Evolutionary conservation across 1,140 invertebrate genomes (phyloP), one percentile per base, ranked within the genome.

Genomic region (Trichonephila clavipes): DNA sequence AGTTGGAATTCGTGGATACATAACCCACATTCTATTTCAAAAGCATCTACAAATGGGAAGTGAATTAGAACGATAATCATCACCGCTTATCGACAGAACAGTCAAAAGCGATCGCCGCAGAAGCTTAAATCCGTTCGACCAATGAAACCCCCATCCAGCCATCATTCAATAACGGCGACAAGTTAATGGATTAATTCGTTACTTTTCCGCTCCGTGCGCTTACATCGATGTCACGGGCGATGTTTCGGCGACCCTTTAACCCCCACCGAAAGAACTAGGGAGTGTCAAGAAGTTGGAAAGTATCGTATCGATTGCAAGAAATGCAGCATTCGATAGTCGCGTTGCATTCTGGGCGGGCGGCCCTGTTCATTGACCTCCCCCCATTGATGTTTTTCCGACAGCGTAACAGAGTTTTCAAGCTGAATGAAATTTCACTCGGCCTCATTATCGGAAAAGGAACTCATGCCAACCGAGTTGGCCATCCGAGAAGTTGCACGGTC

Each of bases 251-350:
- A 51, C 10, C 7, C 62, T 21, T 64, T 19, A 19, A 62, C 14
- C 19, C 61, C 61, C 14, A 1, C 61, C 21, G 62, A 64, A 21
- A 62, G 62, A 64, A 21, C 28, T 7, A 8, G 28, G n/a, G 40
- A 81, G 19, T 58, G 82, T 85, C 82, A 44, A 66, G 61, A 66
- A 88, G 51, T 51, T 51, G 51, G 51, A 51, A 51, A 64, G 61
- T 88, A 64, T 85, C 58, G n/a, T 85, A 85, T 88, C 86, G 86
- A 88, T 88, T 88, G 21, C 19, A n/a, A 64, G 59, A 64, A 88
- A 88, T 64, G 61, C 61, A 64, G 86, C 28, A 51, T 51, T 51
- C 51, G 51, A 51, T 16, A 44, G 51, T 18, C 86, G 86, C 86
- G 40, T 3, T 88, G 86, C 86, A 88, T 88, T 62, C 59, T 88